A percentile compares a stretch with the other conserved stretches of the same genome.
Evolutionary conservation across 1,140 invertebrate species (phyloP).

Genomic region (Palaemon carinicauda): DNA sequence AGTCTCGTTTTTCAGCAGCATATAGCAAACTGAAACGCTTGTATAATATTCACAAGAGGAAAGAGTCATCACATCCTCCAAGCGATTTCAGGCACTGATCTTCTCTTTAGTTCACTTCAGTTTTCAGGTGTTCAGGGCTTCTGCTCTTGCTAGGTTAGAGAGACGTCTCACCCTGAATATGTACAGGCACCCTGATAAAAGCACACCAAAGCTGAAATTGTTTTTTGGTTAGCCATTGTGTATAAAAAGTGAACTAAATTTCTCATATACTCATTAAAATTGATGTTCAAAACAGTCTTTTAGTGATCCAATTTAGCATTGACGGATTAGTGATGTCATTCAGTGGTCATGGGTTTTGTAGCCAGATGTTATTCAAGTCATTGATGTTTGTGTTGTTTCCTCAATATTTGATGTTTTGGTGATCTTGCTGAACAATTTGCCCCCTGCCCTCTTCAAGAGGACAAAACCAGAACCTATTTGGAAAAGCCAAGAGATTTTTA

Average conservation of each 20-base stretch:
- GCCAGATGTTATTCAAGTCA: neutral
- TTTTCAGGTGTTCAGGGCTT: constrained; percentile 44
- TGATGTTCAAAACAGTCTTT: constrained; percentile 46
- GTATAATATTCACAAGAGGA: constrained; percentile 43
- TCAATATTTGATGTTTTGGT: neutral
- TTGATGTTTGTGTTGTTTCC: neutral
- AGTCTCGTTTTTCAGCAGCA: constrained; percentile 11
- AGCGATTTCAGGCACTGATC: constrained; percentile 53
- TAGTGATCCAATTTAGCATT: constrained; percentile 21
- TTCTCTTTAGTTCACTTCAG: constrained; percentile 42
- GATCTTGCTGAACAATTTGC: neutral
- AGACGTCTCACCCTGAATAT: constrained; percentile 53
- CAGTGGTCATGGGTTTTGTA: no score
- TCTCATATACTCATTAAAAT: constrained; percentile 42
- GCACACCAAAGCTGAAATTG: neutral
- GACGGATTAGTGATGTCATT: neutral
- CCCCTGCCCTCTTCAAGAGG: no score
- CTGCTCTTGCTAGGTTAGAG: constrained; percentile 54
- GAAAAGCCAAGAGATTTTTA: neutral
- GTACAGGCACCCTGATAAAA: constrained; percentile 16
- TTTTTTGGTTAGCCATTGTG: constrained; percentile 27
- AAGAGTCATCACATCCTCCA: constrained; percentile 40
- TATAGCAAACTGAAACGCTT: constrained; percentile 31
- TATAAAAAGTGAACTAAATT: constrained; percentile 39
- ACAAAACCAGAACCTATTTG: neutral